These are phyloP conservation scores for Antheraea assamensis DNA, from an alignment of 2,888 invertebrate genomes.

Conservation along the genomic window DNA sequence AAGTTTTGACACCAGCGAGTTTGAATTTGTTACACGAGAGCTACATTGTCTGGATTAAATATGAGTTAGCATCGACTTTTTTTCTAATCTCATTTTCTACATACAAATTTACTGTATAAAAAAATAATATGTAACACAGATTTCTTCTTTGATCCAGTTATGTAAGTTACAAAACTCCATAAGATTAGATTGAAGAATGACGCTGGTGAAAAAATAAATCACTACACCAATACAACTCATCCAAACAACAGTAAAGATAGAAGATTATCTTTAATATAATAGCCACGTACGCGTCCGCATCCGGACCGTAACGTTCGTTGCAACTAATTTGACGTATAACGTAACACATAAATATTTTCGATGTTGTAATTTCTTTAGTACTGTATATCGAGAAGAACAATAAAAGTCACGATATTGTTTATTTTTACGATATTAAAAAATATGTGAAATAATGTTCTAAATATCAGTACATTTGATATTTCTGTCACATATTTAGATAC, in stretches of 20 bases:
- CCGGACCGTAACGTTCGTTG: slow-evolving; percentile 16
- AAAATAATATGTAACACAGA: too few species aligned
- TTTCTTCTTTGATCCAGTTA: not conserved
- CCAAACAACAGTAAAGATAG: slow-evolving; percentile 3
- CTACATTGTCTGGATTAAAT: too few species aligned
- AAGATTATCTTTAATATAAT: not conserved
- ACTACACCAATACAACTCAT: not conserved
- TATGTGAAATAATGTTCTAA: not conserved
- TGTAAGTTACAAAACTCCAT: not conserved
- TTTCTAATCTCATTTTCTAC: too few species aligned
- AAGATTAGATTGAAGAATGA: not conserved
- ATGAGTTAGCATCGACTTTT: too few species aligned
- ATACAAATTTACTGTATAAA: too few species aligned
- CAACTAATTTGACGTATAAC: slow-evolving; percentile 13
- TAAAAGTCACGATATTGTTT: not conserved
- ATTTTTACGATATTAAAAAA: not conserved
- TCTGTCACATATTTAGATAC: too few species aligned
- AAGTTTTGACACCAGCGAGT: too few species aligned
- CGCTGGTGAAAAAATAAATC: not conserved
- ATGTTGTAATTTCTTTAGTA: not conserved
- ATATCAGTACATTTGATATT: too few species aligned
- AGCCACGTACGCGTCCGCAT: slow-evolving; percentile 11
- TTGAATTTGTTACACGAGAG: too few species aligned
- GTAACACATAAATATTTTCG: slow-evolving; percentile 4
- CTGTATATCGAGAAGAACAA: not conserved